Conservation (phyloP, 2,797 vertebrate species). For the Muscicapa comitata region DNA sequence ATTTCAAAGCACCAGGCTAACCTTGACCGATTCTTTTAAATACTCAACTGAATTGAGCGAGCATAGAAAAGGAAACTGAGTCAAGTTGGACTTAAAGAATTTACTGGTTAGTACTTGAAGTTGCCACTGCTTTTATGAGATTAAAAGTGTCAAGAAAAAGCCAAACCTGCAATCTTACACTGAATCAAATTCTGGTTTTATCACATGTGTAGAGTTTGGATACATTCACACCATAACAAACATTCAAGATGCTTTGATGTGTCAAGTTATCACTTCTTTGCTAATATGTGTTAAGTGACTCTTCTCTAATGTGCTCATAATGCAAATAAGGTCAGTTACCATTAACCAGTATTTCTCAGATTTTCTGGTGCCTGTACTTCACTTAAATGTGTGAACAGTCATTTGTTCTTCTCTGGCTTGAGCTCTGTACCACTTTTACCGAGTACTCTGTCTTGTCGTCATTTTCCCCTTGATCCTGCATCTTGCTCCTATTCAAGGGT, state of each 20-base stretch:
- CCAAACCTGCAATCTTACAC: background rate
- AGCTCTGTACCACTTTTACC: background rate
- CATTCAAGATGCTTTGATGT: background rate
- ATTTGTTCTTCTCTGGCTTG: background rate
- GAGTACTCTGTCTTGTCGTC: background rate
- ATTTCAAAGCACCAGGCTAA: background rate
- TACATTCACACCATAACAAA: background rate
- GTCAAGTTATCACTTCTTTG: background rate
- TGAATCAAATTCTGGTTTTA: background rate
- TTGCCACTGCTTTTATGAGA: background rate
- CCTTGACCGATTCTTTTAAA: background rate
- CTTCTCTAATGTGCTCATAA: background rate
- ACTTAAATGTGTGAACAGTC: background rate
- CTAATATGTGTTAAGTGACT: background rate
- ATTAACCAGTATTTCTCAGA: background rate
- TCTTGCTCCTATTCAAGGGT: background rate
- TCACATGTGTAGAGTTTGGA: fast-evolving
- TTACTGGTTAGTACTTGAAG: background rate
- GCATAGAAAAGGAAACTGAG: background rate
- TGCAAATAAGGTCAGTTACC: background rate
- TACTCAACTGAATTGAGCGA: background rate
- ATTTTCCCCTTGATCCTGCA: background rate
- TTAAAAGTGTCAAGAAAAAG: background rate
- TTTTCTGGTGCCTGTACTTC: background rate
- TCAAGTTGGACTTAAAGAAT: background rate